Base-by-base conservation (phyloP, 2,888 invertebrate genomes). In the Apantesis nais region DNA sequence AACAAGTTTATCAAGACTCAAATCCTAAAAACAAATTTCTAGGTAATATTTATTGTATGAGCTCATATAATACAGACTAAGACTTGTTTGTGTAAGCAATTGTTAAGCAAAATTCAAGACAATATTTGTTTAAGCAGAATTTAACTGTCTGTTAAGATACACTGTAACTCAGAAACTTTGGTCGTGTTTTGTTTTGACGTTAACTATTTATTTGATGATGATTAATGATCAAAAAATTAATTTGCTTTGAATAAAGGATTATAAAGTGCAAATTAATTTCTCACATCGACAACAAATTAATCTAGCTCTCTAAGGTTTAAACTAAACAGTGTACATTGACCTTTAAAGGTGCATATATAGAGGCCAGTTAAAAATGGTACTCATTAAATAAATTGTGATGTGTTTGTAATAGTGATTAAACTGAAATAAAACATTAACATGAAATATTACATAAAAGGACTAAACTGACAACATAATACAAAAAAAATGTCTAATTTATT, bases 311-410 rank as follows among this genome's bases (percentile, higher is more conserved):
- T 52, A 52, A 11, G n/a, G 14, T 55, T 5, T n/a, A 52, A 52
- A 55, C 55, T n/a, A 9, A 55, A 25, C 25, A 55, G 55, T 55
- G 55, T 25, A 25, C 25, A 55, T 55, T 25, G 5, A 55, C 55
- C 55, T 55, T 55, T 55, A 55, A 55, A 55, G 25, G 11, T 39
- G n/a, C n/a, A 7, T 25, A 37, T 62, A 5, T 37, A 62, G 1
- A 9, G 37, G 1, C 62, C n/a, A 63, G 16, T 8, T 19, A 63
- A 19, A 41, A 19, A 55, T 29, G 25, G 41, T 41, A 63, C 25
- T 41, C 19, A 29, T 19, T 25, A 63, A 63, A 44, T 63, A 44
- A 29, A 63, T 58, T 63, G 63, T 29, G 29, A 63, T 44, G 29
- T 29, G 16, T 58, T 29, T 58, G 58, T 58, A 4, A 55, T 25